Evolutionary conservation across 2,113 vertebrate genomes (phyloP).

Genomic region (Cardinalis cardinalis): DNA sequence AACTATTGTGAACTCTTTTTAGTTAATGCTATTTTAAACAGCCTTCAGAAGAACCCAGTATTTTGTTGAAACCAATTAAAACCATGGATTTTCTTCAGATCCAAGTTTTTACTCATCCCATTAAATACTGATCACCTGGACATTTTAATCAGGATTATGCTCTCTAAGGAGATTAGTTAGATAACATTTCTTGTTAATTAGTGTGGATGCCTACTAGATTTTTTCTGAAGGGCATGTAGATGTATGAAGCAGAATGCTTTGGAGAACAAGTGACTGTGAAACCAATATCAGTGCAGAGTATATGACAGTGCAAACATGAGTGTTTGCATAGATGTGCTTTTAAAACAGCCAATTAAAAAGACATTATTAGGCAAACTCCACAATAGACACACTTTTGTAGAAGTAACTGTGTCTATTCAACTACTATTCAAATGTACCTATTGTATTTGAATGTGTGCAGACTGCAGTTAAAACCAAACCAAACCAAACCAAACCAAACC

Average conservation of each 20-base stretch:
- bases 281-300: neutral
- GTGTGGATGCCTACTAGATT: neutral
- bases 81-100: neutral
- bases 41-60: neutral
- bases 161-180: slow-evolving; percentile 41
- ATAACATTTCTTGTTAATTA: slow-evolving; percentile 32
- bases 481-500: neutral
- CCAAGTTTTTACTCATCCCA: neutral
- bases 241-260: neutral
- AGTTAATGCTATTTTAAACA: neutral
- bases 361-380: neutral
- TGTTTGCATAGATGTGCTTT: neutral
- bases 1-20: neutral
- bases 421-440: neutral
- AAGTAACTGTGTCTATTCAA: neutral
- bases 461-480: neutral
- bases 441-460: neutral
- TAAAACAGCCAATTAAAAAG: neutral
- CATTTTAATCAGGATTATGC: slow-evolving; percentile 46
- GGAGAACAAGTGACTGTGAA: neutral
- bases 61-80: neutral
- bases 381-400: neutral
- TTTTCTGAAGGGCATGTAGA: neutral
- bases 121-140: neutral
- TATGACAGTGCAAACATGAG: neutral